Conservation (phyloP, 2,797 vertebrate species). For the Chelon labrosus region DNA sequence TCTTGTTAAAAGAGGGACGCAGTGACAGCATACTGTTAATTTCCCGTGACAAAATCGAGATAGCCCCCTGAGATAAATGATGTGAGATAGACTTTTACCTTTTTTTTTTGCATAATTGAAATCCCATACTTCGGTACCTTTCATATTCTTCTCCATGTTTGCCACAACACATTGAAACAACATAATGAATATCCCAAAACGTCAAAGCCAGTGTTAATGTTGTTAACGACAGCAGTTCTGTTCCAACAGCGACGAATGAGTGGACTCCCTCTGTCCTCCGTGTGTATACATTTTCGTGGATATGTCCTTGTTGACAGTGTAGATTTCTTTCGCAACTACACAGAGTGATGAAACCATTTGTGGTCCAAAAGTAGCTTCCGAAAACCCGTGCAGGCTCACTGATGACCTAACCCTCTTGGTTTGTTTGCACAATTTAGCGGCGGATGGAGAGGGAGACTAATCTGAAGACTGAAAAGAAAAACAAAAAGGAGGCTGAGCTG, state of each 20-base stretch:
- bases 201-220: constrained; percentile 45
- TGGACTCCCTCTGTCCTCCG: constrained; percentile 47
- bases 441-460: constrained; percentile 55
- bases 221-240: constrained; percentile 53
- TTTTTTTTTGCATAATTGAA: constrained; percentile 31
- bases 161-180: constrained; percentile 28
- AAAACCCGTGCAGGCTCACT: constrained; percentile 44
- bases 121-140: constrained; percentile 32
- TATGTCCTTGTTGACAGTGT: constrained; percentile 64
- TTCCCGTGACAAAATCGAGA: constrained; percentile 19
- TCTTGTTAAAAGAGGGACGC: neutral
- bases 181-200: constrained; percentile 42
- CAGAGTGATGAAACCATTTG: constrained; percentile 47
- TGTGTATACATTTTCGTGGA: constrained; percentile 47
- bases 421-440: constrained; percentile 73
- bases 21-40: constrained; percentile 7
- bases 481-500: constrained; percentile 29
- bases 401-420: constrained; percentile 55
- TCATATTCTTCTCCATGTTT: constrained; percentile 38
- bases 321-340: constrained; percentile 48
- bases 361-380: constrained; percentile 53
- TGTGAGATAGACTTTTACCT: no score
- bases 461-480: constrained; percentile 15
- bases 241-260: constrained; percentile 36
- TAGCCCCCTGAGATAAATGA: no score